A percentile compares a stretch with the other conserved stretches of the same genome.
Conservation (phyloP, 2,888 invertebrate species). For the Dicyrtomina minuta region DNA sequence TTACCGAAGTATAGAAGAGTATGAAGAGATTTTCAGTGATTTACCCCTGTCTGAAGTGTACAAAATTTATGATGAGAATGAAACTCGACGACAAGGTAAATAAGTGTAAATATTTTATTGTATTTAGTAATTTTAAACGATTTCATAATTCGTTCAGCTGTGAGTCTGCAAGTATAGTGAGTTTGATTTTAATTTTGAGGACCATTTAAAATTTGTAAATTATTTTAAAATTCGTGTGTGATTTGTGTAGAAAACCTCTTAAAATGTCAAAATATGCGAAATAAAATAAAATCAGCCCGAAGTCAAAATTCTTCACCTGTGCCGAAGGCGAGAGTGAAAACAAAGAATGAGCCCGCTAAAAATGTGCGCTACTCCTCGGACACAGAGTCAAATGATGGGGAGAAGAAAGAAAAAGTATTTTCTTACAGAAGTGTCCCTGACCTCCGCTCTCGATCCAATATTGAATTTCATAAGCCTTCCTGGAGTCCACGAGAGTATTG, state of each 20-base stretch:
- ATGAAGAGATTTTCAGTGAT: conserved; percentile 55
- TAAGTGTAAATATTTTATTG: conserved; percentile 2
- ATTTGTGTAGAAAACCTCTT: conserved; percentile 52
- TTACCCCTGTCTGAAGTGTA: conserved; percentile 53
- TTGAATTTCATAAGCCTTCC: conserved; percentile 47
- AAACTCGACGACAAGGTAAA: conserved; percentile 54
- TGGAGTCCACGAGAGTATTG: conserved; percentile 46
- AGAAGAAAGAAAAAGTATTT: conserved; percentile 13
- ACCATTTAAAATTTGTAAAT: not conserved
- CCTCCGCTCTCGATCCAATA: conserved; percentile 36
- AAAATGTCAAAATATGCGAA: conserved; percentile 52
- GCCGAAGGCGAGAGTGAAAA: conserved; percentile 5
- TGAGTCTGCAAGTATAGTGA: too few species aligned
- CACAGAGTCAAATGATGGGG: conserved; percentile 22
- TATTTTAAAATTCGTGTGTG: not conserved
- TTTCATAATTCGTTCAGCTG: not conserved
- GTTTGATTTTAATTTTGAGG: too few species aligned
- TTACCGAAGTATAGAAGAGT: conserved; percentile 56
- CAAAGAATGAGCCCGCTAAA: not conserved
- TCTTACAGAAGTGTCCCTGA: conserved; percentile 42
- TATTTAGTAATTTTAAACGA: conserved; percentile 1
- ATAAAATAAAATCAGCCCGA: conserved; percentile 35
- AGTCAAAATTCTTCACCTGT: conserved; percentile 8
- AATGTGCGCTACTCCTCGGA: conserved; percentile 34
- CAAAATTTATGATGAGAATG: conserved; percentile 54